Percentiles rank a stretch among this genome's conserved stretches.
These are phyloP conservation scores for Hemicrepidius hirtus DNA, from an alignment of 2,888 invertebrate species.

Conservation along the genomic window DNA sequence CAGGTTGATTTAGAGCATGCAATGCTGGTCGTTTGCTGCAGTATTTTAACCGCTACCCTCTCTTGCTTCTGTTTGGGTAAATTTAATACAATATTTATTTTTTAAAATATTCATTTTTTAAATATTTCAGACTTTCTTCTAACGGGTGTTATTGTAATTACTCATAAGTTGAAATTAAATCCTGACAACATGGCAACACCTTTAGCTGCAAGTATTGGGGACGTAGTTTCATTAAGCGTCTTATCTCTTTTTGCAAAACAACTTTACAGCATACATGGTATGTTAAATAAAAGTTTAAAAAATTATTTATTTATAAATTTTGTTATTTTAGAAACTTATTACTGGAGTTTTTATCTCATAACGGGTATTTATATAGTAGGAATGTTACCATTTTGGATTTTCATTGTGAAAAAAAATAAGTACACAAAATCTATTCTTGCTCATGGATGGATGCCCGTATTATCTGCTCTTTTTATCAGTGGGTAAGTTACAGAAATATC, in stretches of 20 bases:
- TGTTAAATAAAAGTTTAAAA: constrained; percentile 11
- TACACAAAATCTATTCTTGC: constrained; percentile 91
- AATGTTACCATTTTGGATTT: constrained; percentile 87
- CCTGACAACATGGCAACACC: constrained; percentile 98
- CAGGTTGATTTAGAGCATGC: constrained; percentile 81
- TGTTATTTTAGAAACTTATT: constrained; percentile 74
- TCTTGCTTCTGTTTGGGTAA: constrained; percentile 94
- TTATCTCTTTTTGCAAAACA: constrained; percentile 88
- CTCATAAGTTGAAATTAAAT: constrained; percentile 89
- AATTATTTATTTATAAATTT: constrained; percentile 35
- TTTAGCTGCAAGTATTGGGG: constrained; percentile 96
- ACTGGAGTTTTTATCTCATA: constrained; percentile 87
- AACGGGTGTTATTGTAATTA: constrained; percentile 91
- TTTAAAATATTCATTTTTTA: neutral
- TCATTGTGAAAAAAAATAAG: constrained; percentile 87
- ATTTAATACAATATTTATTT: constrained; percentile 45
- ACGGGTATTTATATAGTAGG: constrained; percentile 72
- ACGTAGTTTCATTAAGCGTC: constrained; percentile 92
- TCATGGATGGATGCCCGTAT: constrained; percentile 96
- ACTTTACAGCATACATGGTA: constrained; percentile 82
- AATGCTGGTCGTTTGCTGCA: constrained; percentile 86
- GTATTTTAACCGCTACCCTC: constrained; percentile 92
- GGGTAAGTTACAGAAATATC: constrained; percentile 86
- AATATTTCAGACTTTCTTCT: constrained; percentile 85
- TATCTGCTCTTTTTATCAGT: constrained; percentile 95